Conservation (phyloP, 2,888 invertebrate genomes). For the Atethmia centrago region DNA sequence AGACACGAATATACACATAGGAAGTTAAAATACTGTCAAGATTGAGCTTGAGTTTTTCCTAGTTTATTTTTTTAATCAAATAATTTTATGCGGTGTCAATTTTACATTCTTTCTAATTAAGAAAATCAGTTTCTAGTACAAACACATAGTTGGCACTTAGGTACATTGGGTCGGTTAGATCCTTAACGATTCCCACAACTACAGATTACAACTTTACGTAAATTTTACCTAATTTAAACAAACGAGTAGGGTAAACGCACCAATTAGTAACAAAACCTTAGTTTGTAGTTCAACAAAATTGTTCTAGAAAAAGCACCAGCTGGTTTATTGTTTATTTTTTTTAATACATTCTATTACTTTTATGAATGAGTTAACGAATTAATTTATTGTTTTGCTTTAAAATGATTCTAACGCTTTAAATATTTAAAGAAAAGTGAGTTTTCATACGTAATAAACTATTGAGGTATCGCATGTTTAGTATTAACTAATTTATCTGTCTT, state of each 20-base stretch:
- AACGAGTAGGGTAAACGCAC: conserved; percentile 27
- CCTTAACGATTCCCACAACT: conserved; percentile 11
- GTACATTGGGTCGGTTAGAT: conserved; percentile 59
- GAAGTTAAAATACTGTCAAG: conserved; percentile 49
- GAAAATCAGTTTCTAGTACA: conserved; percentile 22
- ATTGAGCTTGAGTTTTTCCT: conserved; percentile 51
- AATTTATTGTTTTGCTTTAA: conserved; percentile 14
- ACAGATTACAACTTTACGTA: conserved; percentile 20
- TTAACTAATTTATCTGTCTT: conserved; percentile 18
- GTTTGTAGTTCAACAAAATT: conserved; percentile 4
- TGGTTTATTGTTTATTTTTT: neutral
- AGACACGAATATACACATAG: neutral
- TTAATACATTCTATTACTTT: neutral
- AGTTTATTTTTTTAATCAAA: conserved; percentile 14
- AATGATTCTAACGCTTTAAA: conserved; percentile 11
- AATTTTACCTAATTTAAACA: conserved; percentile 30
- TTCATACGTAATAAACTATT: conserved; percentile 38
- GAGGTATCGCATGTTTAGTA: conserved; percentile 48
- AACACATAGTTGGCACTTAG: conserved; percentile 73
- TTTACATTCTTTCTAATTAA: conserved; percentile 3
- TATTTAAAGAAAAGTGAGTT: conserved; percentile 41
- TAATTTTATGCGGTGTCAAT: conserved; percentile 8
- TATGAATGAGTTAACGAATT: conserved; percentile 4
- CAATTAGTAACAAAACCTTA: conserved; percentile 18
- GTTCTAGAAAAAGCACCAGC: neutral